These are phyloP conservation scores for Carapus acus DNA, from an alignment of 2,797 vertebrate species.

Conservation along the genomic window DNA sequence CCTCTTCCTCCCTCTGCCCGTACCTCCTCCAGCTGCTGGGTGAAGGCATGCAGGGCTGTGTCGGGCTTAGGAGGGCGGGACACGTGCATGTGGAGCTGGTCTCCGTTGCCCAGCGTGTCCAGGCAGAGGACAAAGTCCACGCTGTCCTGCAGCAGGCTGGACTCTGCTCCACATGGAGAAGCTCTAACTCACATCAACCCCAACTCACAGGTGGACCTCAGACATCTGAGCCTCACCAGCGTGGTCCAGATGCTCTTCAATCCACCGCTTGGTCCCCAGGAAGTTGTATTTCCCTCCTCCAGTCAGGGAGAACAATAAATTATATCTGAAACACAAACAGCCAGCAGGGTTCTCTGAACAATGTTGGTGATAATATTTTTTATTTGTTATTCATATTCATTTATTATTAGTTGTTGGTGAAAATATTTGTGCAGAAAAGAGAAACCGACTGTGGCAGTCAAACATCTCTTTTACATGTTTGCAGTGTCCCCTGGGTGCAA, in stretches of 20 bases:
- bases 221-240: conserved; percentile 60
- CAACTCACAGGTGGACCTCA: background rate
- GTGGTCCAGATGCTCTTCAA: conserved; percentile 79
- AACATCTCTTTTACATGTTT: no score
- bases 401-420: no score
- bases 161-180: conserved; percentile 58
- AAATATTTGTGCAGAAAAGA: no score
- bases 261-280: conserved; percentile 77
- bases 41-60: conserved; percentile 64
- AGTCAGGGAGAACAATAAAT: conserved; percentile 76
- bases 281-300: conserved; percentile 81
- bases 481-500: no score
- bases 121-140: conserved; percentile 77
- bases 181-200: background rate
- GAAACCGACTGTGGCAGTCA: no score
- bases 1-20: background rate
- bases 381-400: no score
- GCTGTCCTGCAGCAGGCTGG: conserved; percentile 77
- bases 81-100: conserved; percentile 73
- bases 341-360: no score
- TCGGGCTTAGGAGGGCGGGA: conserved; percentile 72
- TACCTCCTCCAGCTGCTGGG: conserved; percentile 73
- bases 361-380: no score
- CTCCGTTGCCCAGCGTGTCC: conserved; percentile 72
- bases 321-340: conserved; percentile 64